Conservation (phyloP, 2,888 invertebrate species). For the Pammene aurita region DNA sequence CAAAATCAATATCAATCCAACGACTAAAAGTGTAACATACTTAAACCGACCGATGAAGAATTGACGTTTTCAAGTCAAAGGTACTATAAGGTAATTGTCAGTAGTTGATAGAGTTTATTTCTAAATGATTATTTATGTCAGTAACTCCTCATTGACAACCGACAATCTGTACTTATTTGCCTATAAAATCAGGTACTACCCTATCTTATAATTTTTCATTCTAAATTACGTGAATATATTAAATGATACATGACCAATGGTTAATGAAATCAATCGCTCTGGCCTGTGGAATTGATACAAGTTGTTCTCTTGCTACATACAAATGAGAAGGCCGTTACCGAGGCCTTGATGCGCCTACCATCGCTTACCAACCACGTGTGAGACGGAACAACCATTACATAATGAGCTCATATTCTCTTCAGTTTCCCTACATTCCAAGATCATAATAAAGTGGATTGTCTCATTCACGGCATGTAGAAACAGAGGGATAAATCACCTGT, state of each 20-base stretch:
- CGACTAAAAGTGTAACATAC: too few species aligned
- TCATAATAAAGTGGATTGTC: background rate
- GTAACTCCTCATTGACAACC: too few species aligned
- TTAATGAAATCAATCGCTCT: constrained; percentile 1
- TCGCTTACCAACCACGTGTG: background rate
- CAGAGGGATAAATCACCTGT: constrained; percentile 35
- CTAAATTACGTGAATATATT: background rate
- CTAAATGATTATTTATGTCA: too few species aligned
- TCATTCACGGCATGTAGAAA: background rate
- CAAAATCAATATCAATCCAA: too few species aligned
- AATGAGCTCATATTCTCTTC: background rate
- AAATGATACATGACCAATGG: background rate
- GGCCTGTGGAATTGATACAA: constrained; percentile 5
- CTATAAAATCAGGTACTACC: too few species aligned
- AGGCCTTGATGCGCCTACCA: constrained; percentile 3
- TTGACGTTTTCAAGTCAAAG: too few species aligned
- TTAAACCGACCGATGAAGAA: too few species aligned
- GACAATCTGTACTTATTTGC: too few species aligned
- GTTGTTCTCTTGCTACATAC: constrained; percentile 6
- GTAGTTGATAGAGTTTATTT: too few species aligned
- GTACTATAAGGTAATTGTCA: too few species aligned
- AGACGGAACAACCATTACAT: background rate
- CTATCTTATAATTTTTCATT: too few species aligned
- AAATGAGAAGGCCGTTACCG: constrained; percentile 26
- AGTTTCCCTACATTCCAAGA: background rate